A percentile compares a stretch with the other conserved stretches of the same genome.
phyloP scores from a whole-genome alignment of 2,113 vertebrate genomes.

The Camelus dromedarius region DNA sequence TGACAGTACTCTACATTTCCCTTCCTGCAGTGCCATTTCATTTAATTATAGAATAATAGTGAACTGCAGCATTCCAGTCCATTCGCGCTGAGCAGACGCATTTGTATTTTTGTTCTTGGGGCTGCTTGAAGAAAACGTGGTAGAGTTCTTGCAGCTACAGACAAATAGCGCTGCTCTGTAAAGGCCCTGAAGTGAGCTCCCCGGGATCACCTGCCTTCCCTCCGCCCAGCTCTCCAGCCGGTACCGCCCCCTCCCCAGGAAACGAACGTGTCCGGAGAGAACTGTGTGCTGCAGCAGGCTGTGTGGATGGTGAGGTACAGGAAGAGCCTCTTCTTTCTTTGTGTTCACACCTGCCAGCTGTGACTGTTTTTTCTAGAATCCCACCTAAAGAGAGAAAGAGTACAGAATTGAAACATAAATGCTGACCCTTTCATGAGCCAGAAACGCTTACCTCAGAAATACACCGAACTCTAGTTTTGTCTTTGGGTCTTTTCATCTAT shows the following conservation, averaged over 20 bases:
- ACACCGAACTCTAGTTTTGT: neutral
- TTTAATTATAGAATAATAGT: conserved; percentile 48
- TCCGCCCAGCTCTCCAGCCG: neutral
- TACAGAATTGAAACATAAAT: neutral
- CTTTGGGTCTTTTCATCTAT: neutral
- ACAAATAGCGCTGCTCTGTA: neutral
- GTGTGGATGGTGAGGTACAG: neutral
- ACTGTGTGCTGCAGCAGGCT: neutral
- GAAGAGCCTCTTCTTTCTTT: neutral
- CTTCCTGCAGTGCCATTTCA: conserved; percentile 7
- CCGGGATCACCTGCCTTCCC: neutral
- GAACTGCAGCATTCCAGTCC: neutral
- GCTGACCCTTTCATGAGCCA: conserved; percentile 14
- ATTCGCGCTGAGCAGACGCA: neutral
- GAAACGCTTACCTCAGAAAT: neutral
- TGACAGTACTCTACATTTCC: neutral
- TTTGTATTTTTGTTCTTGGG: conserved; percentile 39
- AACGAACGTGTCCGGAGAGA: neutral
- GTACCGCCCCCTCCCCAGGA: neutral
- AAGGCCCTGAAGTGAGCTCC: neutral
- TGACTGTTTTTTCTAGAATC: neutral
- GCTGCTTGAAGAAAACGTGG: neutral
- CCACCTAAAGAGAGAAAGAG: neutral
- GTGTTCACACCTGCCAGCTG: neutral
- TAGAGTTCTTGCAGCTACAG: neutral